Evolutionary conservation across 2,113 vertebrate species (phyloP), one percentile per base, ranked within the genome.

Genomic region (Xenopus borealis): DNA sequence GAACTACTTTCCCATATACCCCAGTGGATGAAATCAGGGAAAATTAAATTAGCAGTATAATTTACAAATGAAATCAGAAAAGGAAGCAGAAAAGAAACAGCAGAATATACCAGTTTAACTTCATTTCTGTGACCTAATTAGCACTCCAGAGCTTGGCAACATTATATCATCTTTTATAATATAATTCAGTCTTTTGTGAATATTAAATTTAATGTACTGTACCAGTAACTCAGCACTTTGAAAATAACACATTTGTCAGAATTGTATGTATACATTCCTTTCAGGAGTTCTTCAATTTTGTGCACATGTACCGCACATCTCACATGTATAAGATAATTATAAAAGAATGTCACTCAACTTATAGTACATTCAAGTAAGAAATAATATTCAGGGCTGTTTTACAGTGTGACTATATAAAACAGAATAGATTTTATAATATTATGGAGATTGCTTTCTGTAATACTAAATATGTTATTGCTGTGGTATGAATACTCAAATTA

Each of bases 21-120:
- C 65, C 50, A 40, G 40, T 73, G 52, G 52, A 65, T 66, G n/a
- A 73, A 66, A 66, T n/a, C 33, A 44, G 53, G 14, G 17, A 70
- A 73, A 73, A 73, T 73, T 45, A 33, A 66, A 57, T 58, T 73
- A 73, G 19, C 9, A 53, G 27, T 66, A 30, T 66, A 73, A 65
- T 45, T 65, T 58, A 40, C 71, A 45, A 65, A 66, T n/a, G 33
- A 20, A n/a, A 66, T 73, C 52, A 66, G 50, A 40, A 57, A 55
- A 45, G 13, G 17, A 33, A 50, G 30, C 27, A 12, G 30, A 9
- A 23, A 20, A 12, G 33, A 46, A 65, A 12, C 45, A 65, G 8
- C n/a, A 19, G 63, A 65, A 23, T 67, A 19, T 67, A 50, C 45
- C 46, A 7, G 14, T 45, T 19, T 67, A 20, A 67, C 46, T 50